phyloP scores from a whole-genome alignment of 2,888 invertebrate genomes.

The Tachina lurida region DNA sequence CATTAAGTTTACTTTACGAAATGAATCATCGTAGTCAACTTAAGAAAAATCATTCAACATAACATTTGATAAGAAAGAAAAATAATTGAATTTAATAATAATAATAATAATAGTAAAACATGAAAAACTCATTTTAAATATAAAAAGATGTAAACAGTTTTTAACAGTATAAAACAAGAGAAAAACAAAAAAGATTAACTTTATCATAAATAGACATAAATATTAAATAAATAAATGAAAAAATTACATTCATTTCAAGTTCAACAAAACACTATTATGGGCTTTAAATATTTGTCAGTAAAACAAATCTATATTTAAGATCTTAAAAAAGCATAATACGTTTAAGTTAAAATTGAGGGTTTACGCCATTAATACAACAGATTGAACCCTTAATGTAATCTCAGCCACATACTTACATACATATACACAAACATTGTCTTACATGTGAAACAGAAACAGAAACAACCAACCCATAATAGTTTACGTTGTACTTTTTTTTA shows the following conservation, averaged over 20 bases:
- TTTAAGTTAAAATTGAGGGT: slow-evolving; percentile 56
- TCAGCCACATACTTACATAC: slow-evolving; percentile 8
- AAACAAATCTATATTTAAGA: slow-evolving; percentile 44
- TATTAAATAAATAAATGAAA: slow-evolving; percentile 66
- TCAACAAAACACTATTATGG: slow-evolving; percentile 67
- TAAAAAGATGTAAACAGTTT: slow-evolving; percentile 66
- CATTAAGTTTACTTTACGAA: slow-evolving; percentile 62
- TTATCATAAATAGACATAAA: slow-evolving; percentile 65
- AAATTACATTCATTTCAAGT: slow-evolving; percentile 61
- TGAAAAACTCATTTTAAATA: slow-evolving; percentile 60
- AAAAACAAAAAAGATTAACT: slow-evolving; percentile 53
- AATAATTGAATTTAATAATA: slow-evolving; percentile 68
- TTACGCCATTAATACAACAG: slow-evolving; percentile 19
- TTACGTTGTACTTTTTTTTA: slow-evolving; percentile 64
- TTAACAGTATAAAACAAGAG: slow-evolving; percentile 55
- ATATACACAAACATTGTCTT: slow-evolving; percentile 29
- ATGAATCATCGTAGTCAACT: slow-evolving; percentile 64
- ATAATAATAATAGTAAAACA: slow-evolving; percentile 44
- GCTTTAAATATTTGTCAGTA: slow-evolving; percentile 41
- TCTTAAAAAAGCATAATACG: slow-evolving; percentile 58
- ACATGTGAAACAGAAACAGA: slow-evolving; percentile 32
- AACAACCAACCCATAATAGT: slow-evolving; percentile 67
- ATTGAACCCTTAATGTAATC: slow-evolving; percentile 44
- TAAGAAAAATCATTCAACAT: slow-evolving; percentile 64
- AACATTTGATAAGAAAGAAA: slow-evolving; percentile 63